These are phyloP conservation scores for Lycodopsis pacificus DNA, from an alignment of 2,797 vertebrate species.

Conservation along the genomic window DNA sequence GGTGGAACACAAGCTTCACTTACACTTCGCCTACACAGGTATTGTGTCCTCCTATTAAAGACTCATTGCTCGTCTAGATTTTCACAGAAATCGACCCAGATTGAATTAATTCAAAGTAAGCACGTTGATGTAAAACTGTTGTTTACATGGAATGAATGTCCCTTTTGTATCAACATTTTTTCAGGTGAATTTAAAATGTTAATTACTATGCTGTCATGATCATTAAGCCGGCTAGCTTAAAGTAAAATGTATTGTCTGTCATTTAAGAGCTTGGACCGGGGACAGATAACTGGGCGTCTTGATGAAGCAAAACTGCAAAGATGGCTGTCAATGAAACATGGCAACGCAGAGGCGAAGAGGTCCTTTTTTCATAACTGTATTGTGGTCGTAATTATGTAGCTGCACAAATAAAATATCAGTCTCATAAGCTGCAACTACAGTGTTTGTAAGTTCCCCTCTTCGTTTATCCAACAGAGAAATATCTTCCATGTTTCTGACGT, in stretches of 20 bases:
- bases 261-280: constrained; percentile 27
- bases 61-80: background rate
- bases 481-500: constrained; percentile 63
- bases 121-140: background rate
- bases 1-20: constrained; percentile 78
- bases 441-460: background rate
- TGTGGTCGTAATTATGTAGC: background rate
- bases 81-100: background rate
- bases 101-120: background rate
- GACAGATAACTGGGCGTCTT: constrained; percentile 62
- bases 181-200: background rate
- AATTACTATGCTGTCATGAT: no score
- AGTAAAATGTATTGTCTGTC: constrained; percentile 1
- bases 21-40: constrained; percentile 69
- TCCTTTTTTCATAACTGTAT: constrained; percentile 28
- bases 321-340: constrained; percentile 57
- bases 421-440: background rate
- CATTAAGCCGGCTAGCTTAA: background rate
- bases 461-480: constrained; percentile 72
- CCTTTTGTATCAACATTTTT: background rate
- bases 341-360: constrained; percentile 53
- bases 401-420: background rate
- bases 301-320: constrained; percentile 64
- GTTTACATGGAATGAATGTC: background rate
- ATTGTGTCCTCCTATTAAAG: constrained; percentile 5